Base-by-base conservation (phyloP, 2,888 invertebrate genomes). In the Chymomyza caudatula region DNA sequence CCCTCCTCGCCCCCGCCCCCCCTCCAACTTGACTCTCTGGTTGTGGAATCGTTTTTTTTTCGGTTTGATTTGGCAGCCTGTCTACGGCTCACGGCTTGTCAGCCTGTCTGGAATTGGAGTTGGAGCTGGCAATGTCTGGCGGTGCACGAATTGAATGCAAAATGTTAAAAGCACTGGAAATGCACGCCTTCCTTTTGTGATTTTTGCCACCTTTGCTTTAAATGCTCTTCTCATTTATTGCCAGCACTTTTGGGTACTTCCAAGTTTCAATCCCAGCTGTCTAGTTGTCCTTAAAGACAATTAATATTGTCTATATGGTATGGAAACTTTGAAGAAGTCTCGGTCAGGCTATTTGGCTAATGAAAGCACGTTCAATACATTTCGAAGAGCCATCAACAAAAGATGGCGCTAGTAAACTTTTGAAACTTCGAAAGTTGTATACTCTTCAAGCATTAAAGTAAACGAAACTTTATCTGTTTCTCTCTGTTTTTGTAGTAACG, bases 1-100 rank as follows among this genome's bases (percentile, higher is more conserved):
- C n/a, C 55, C 69, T 67, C 51, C 47, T 56, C 59, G 51, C 49
- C 55, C 51, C 56, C 25, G 62, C n/a, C 44, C 29, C 13, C 17
- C 23, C 59, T 20, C n/a, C 17, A 17, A 22, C 43, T 6, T 19
- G 15, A 29, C 13, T 25, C 13, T 25, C 13, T 22, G 23, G 13
- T 61, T 15, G 6, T 52, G 49, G 51, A 11, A 19, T 22, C 49
- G n/a, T 77, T 77, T 67, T 6, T 17, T 49, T 47, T 47, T 44
- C 76, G 65, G 65, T 75, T 71, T 73, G 73, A 69, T 76, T 73
- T 78, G 65, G 73, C 65, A 70, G 69, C 57, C 65, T 67, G 71
- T 66, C 61, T 62, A 60, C 49, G 59, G 47, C 57, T 56, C 25
- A 37, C 58, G 44, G 49, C 42, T 29, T 29, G 49, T 69, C 60